Percentiles rank a stretch among this genome's conserved stretches.
Evolutionary conservation across 2,888 invertebrate species (phyloP).

Genomic region (Automeris io): DNA sequence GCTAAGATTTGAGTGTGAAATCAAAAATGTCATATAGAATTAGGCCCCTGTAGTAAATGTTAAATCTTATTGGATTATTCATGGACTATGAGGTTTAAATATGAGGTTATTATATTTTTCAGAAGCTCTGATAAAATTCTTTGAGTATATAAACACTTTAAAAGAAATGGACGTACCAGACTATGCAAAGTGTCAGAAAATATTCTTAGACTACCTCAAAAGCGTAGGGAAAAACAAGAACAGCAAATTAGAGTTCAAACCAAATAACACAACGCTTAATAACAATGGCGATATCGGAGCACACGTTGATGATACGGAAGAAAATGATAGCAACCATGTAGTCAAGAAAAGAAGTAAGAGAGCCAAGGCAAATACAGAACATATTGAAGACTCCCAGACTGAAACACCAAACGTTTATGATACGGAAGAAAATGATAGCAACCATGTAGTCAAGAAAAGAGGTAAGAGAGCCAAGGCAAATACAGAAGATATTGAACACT

Average conservation of each 20-base stretch:
- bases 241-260: constrained; percentile 78
- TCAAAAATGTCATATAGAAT: no score
- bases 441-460: constrained; percentile 18
- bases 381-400: constrained; percentile 16
- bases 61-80: no score
- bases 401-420: constrained; percentile 16
- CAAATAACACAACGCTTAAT: constrained; percentile 23
- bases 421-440: constrained; percentile 16
- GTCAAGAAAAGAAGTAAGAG: constrained; percentile 14
- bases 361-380: constrained; percentile 1
- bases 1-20: no score
- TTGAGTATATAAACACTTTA: constrained; percentile 81
- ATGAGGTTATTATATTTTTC: constrained; percentile 42
- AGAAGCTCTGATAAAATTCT: constrained; percentile 79
- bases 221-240: constrained; percentile 72
- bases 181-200: constrained; percentile 82
- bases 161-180: constrained; percentile 84
- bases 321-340: constrained; percentile 19
- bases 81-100: no score
- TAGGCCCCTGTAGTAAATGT: no score
- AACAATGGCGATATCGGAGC: constrained; percentile 15
- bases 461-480: constrained; percentile 9
- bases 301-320: constrained; percentile 16
- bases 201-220: constrained; percentile 81
- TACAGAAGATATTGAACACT: no score